Base-by-base conservation (phyloP, 2,888 invertebrate species). In the Nomada fucata region DNA sequence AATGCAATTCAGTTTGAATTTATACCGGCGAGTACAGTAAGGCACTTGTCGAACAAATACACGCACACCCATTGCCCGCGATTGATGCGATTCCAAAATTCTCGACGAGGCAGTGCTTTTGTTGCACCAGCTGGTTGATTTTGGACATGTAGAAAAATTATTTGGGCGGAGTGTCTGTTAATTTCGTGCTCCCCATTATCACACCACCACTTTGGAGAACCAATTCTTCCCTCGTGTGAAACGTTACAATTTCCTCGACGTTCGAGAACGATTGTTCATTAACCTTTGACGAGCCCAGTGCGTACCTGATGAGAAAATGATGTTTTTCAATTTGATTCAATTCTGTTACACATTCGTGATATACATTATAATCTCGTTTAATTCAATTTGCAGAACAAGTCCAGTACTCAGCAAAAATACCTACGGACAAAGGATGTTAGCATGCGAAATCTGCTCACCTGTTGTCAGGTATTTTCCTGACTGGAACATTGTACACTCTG, bases 401-500 rank as follows among this genome's bases (percentile, higher is more conserved):
- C 59, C 64, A 29, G 71, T 80, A 15, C 53, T 26, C 36, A 15
- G 18, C 7, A 29, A 0, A 23, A 2, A 72, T 60, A n/a, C 55
- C 2, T 68, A 84, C 55, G 67, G 81, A 74, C 75, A 36, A 15
- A 36, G 13, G 10, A 69, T 42, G 44, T 20, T 47, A 36, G 18
- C 11, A 11, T 29, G 52, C 7, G 9, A 61, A 50, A 26, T 13
- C 47, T 26, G 7, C 23, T 89, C 89, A 93, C 93, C 92, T 90
- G 52, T 92, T 92, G 75, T 94, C 94, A 0, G 89, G 79, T 76
- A 94, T 92, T 74, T 90, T 92, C 50, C 94, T 90, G 18, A 94
- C 92, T 47, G 92, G 90, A 83, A 94, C 93, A 84, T 94, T 94
- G 83, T 93, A 94, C 74, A 93, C 91, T 78, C 93, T 90, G 47